Base-by-base conservation (phyloP, 1,140 invertebrate species). In the Vanessa tameamea region DNA sequence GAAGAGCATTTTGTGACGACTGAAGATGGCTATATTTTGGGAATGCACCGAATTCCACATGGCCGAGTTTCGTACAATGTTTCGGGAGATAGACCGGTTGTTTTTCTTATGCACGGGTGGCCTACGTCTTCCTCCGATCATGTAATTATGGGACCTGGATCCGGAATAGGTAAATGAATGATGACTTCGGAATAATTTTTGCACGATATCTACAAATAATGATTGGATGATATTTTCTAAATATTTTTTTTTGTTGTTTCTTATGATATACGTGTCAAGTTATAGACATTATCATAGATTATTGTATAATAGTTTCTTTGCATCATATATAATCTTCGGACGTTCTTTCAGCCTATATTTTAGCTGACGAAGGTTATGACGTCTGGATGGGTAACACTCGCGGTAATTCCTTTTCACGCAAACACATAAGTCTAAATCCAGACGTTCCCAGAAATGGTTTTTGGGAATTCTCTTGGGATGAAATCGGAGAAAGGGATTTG, bases 391-490 rank as follows among this genome's bases (percentile, higher is more conserved):
- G 95, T 1, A 97, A 96, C 76, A 94, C 93, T 37, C 91, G 96
- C 15, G 95, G 96, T 6, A 96, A 95, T 81, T 93, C 93, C 15
- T 96, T 96, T 81, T 95, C 95, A 0, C 93, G 93, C 50, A 92
- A 89, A 67, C 95, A 95, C 84, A 84, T 86, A 3, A 86, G 78
- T 11, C 92, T 93, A 64, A 95, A 87, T 86, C 93, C 93, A 8
- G 94, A 95, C 81, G 91, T 80, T 23, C 31, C 85, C 0, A 93
- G 95, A 69, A 85, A 92, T 13, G 86, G 94, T 64, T 98, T 95
- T 82, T 98, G 96, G 97, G 88, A 95, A 75, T 97, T 96, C 81
- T 96, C 95, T 64, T 97, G 94, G 93, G 95, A 97, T 83, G 96
- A 98, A 90, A 97, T 97, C 92, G 96, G 95, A 47, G 87, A 94